Conservation (phyloP, 1,140 invertebrate species). For the Brachionus paranguensis region DNA sequence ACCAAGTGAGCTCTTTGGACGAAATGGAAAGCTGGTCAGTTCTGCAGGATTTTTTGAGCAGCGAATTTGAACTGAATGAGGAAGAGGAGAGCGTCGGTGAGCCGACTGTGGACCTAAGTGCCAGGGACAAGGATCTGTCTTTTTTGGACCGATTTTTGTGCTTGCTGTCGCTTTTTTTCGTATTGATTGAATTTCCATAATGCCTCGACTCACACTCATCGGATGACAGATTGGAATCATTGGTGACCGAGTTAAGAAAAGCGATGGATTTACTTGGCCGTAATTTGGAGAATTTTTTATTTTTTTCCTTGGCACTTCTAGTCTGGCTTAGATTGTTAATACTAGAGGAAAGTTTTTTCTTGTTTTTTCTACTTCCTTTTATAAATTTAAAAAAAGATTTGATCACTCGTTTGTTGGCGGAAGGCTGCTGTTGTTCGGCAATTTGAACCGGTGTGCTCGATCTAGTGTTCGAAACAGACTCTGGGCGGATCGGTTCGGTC, state of each 20-base stretch:
- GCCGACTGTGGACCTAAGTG: not conserved
- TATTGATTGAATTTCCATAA: not conserved
- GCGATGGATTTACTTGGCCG: slow-evolving; percentile 1
- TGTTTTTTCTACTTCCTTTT: slow-evolving; percentile 1
- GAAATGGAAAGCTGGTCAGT: not conserved
- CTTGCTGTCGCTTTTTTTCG: not conserved
- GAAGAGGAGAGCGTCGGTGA: not conserved
- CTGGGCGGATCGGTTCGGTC: not conserved
- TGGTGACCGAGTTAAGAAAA: not conserved
- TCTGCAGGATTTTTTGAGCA: not conserved
- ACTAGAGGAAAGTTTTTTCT: not conserved
- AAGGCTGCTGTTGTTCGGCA: not conserved
- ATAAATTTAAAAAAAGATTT: slow-evolving; percentile 8
- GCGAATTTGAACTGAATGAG: not conserved
- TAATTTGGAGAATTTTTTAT: slow-evolving; percentile 13
- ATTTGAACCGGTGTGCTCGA: not conserved
- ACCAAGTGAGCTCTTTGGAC: slow-evolving; percentile 37
- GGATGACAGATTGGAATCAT: not conserved
- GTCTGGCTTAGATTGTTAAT: not conserved
- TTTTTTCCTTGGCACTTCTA: not conserved
- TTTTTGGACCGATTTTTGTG: not conserved
- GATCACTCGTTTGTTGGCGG: not conserved
- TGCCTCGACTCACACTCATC: not conserved
- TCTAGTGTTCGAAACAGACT: not conserved
- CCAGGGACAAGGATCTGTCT: not conserved